Evolutionary conservation across 2,113 vertebrate genomes (phyloP).

Genomic region (Menura novaehollandiae): DNA sequence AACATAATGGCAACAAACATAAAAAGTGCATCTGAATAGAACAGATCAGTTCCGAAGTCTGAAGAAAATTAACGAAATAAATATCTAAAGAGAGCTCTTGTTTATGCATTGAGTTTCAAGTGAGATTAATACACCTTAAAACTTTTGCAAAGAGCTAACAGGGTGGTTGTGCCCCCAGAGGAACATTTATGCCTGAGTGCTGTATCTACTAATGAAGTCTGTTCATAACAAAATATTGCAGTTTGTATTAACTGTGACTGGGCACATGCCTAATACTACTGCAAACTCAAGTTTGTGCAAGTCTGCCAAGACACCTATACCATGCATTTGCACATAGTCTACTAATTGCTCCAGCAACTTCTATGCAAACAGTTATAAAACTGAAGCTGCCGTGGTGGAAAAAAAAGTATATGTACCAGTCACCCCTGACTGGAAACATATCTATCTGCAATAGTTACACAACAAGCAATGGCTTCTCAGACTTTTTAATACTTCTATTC

Average conservation of each 20-base stretch:
- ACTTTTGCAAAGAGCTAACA: constrained; percentile 42
- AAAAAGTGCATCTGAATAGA: neutral
- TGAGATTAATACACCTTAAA: constrained; percentile 57
- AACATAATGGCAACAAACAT: neutral
- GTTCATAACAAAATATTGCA: neutral
- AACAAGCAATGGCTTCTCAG: neutral
- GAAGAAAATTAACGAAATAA: constrained; percentile 26
- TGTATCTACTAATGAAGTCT: neutral
- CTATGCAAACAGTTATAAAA: neutral
- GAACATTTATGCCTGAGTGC: neutral
- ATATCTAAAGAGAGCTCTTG: neutral
- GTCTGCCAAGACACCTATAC: neutral
- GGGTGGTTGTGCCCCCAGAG: neutral
- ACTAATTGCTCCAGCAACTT: neutral
- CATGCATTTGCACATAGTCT: neutral
- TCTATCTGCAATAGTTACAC: neutral
- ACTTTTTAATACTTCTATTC: neutral
- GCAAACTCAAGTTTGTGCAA: neutral
- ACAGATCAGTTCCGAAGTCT: neutral
- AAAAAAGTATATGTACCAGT: neutral
- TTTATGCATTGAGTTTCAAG: constrained; percentile 50
- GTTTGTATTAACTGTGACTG: neutral
- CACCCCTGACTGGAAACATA: neutral
- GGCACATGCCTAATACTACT: neutral
- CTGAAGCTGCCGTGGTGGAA: neutral